Percentiles rank a stretch among this genome's conserved stretches.
Evolutionary conservation across 2,797 vertebrate species (phyloP).

Genomic region (Miichthys miiuy): DNA sequence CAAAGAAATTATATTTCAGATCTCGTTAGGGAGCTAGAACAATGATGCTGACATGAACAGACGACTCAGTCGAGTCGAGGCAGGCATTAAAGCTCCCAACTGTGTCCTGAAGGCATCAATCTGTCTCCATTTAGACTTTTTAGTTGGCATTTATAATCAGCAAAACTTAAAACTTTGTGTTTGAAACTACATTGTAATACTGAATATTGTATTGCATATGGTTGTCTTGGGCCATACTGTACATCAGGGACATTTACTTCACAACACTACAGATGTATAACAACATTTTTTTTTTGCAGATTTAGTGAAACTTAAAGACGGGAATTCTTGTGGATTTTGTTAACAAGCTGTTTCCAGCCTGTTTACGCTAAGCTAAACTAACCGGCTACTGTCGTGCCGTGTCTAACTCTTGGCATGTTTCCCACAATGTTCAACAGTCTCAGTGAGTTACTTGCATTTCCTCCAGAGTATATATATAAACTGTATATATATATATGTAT

Average conservation of each 20-base stretch:
- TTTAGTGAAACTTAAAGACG: too few relatives aligned
- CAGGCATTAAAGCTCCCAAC: slow-evolving; percentile 18
- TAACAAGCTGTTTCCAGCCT: not conserved
- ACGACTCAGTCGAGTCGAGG: slow-evolving; percentile 24
- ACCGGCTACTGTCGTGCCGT: not conserved
- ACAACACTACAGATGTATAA: too few relatives aligned
- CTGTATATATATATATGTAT: too few relatives aligned
- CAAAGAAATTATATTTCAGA: slow-evolving; percentile 31
- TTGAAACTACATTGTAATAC: not conserved
- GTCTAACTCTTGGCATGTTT: not conserved
- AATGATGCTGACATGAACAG: slow-evolving; percentile 16
- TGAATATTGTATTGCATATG: not conserved
- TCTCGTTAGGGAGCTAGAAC: slow-evolving; percentile 11
- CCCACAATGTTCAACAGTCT: not conserved
- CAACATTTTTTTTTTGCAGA: too few relatives aligned
- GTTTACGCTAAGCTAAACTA: not conserved
- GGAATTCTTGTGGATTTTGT: too few relatives aligned
- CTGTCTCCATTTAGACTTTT: slow-evolving; percentile 26
- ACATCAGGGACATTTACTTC: not conserved
- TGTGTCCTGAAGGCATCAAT: slow-evolving; percentile 23
- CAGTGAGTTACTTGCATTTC: not conserved
- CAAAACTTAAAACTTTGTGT: not conserved
- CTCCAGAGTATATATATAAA: not conserved
- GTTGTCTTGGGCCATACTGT: not conserved
- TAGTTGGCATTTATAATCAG: slow-evolving; percentile 1